Evolutionary conservation across 2,888 invertebrate species (phyloP).

Genomic region (Malthinus seriepunctatus): DNA sequence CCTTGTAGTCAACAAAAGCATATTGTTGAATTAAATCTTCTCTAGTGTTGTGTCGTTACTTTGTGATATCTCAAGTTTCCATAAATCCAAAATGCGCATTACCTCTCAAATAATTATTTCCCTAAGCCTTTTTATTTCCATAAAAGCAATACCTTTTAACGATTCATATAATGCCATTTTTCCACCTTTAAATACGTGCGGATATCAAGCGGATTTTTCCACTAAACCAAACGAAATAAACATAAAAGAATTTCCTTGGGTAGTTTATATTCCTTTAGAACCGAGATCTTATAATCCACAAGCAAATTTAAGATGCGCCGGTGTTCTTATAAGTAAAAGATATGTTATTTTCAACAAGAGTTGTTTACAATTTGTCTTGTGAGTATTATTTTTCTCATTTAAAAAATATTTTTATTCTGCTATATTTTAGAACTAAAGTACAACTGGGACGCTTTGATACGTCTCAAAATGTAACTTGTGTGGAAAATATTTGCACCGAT

Average conservation of each 20-base stretch:
- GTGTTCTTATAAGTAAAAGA: constrained; percentile 12
- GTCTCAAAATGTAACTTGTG: neutral
- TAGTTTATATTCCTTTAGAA: constrained; percentile 11
- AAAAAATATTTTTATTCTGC: neutral
- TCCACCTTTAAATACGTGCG: neutral
- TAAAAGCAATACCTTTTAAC: neutral
- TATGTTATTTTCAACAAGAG: constrained; percentile 5
- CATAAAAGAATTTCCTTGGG: constrained; percentile 10
- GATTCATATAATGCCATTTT: neutral
- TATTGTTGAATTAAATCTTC: too few relatives aligned
- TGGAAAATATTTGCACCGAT: neutral
- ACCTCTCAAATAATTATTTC: neutral
- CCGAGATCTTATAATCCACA: constrained; percentile 9
- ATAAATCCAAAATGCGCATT: neutral
- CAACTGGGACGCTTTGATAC: constrained; percentile 9
- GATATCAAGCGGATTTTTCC: neutral
- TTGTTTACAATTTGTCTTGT: constrained; percentile 17
- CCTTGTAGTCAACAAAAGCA: too few relatives aligned
- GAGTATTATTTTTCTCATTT: constrained; percentile 4
- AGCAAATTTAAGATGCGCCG: constrained; percentile 11
- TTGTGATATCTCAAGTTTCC: too few relatives aligned
- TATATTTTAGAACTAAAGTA: constrained; percentile 7
- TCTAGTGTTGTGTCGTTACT: too few relatives aligned
- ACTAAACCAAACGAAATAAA: neutral
- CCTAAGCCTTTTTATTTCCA: neutral